Percentiles rank a stretch among this genome's conserved stretches.
These are phyloP conservation scores for Tridacna crocea DNA, from an alignment of 2,888 invertebrate species.

Conservation along the genomic window DNA sequence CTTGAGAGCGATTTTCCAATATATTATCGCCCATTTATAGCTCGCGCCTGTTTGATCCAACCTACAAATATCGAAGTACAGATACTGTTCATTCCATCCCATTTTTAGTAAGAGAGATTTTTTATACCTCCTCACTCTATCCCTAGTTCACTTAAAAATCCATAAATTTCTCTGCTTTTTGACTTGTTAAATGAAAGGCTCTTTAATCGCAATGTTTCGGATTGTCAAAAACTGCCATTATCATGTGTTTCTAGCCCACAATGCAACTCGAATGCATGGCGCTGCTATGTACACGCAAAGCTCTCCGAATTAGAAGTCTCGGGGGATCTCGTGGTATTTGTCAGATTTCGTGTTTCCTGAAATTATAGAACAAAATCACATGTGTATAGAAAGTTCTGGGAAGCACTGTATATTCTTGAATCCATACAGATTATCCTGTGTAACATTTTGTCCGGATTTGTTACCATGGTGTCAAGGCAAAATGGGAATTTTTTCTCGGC, in stretches of 20 bases:
- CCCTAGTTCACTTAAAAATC: background rate
- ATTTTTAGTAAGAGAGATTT: background rate
- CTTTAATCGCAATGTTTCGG: slow-evolving; percentile 3
- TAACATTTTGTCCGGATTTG: background rate
- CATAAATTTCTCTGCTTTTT: slow-evolving; percentile 26
- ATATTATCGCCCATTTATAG: slow-evolving; percentile 23
- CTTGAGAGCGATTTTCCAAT: slow-evolving; percentile 18
- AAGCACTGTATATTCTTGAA: slow-evolving; percentile 1
- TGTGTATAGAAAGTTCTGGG: slow-evolving; percentile 4
- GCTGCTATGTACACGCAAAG: slow-evolving; percentile 30
- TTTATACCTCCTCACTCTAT: background rate
- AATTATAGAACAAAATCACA: slow-evolving; percentile 26
- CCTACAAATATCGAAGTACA: slow-evolving; percentile 2
- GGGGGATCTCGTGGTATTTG: slow-evolving; percentile 20
- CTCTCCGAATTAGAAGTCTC: slow-evolving; percentile 30
- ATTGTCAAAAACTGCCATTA: slow-evolving; percentile 7
- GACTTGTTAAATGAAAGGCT: slow-evolving; percentile 5
- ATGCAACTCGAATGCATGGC: slow-evolving; percentile 34
- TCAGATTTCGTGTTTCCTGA: slow-evolving; percentile 29
- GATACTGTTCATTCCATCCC: background rate
- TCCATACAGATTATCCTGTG: background rate
- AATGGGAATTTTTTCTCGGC: no score
- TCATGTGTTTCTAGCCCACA: slow-evolving; percentile 32
- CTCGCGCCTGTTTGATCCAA: slow-evolving; percentile 10
- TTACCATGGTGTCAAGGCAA: background rate